A percentile compares a stretch with the other conserved stretches of the same genome.
These are phyloP conservation scores for Malaclemys terrapin DNA, from an alignment of 2,113 vertebrate species.

Conservation along the genomic window DNA sequence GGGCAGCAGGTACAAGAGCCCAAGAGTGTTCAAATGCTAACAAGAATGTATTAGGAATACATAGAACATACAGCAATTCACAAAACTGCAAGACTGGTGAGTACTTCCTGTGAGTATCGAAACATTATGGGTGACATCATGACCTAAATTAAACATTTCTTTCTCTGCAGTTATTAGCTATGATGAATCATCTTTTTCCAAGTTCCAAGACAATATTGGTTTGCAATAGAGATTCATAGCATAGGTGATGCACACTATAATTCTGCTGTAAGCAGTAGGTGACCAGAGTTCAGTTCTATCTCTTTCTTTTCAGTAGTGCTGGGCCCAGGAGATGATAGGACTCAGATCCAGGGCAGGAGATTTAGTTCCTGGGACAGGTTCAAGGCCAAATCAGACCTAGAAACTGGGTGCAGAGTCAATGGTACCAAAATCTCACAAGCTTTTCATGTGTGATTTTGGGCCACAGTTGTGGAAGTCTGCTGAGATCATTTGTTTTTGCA, in stretches of 20 bases:
- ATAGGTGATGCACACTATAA: neutral
- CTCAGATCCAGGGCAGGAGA: neutral
- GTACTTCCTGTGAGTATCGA: constrained; percentile 20
- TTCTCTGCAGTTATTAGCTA: constrained; percentile 44
- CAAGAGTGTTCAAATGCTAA: constrained; percentile 64
- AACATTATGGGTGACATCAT: constrained; percentile 41
- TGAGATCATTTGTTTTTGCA: neutral
- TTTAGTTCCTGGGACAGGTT: neutral
- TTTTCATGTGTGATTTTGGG: neutral
- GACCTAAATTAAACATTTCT: constrained; percentile 54
- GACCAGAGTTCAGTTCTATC: neutral
- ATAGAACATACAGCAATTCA: constrained; percentile 46
- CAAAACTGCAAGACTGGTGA: neutral
- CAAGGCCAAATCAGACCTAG: neutral
- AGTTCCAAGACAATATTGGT: neutral
- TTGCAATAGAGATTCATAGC: neutral
- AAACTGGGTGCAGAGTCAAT: neutral
- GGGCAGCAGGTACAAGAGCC: constrained; percentile 72
- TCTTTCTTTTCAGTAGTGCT: neutral
- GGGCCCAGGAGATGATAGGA: neutral
- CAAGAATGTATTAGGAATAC: constrained; percentile 58
- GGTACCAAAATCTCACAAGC: neutral
- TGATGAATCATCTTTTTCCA: constrained; percentile 19
- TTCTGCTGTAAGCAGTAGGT: neutral
- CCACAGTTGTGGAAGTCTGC: neutral